Base-by-base conservation (phyloP, 2,113 vertebrate genomes). In the Heliornis fulica region DNA sequence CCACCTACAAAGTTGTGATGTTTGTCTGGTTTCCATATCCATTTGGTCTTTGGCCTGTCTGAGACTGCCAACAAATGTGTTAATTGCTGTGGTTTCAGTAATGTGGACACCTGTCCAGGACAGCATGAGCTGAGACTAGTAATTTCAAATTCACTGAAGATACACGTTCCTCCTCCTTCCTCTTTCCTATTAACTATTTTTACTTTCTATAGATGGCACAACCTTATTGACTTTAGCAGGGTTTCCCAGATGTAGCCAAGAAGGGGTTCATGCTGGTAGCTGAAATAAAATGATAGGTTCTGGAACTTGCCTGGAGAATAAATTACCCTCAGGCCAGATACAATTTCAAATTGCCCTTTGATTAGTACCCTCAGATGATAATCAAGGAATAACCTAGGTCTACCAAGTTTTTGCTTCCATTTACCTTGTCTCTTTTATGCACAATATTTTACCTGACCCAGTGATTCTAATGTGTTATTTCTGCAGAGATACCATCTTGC, bases 161-260 rank as follows among this genome's bases (percentile, higher is more conserved):
- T 63, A 7, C 32, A 81, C 41, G 19, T 77, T 94, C 50, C 5
- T 94, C 13, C 18, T 74, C 60, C 41, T 80, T 83, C 56, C n/a
- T 95, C 11, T n/a, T 89, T 91, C 31, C 32, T 70, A 41, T 89
- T 68, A 93, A 89, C n/a, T 69, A 32, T 65, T 77, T 95, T 95
- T 83, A 29, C 9, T 89, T 93, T 71, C 29, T 34, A 6, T 45
- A 26, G 10, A 29, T 25, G 66, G 7, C 68, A 34, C 11, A 61
- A 45, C 14, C 25, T 61, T 72, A 15, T 8, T 83, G n/a, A 86
- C 36, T 92, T 80, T 28, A 32, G 26, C 23, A 51, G 23, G 11
- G 2, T 66, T 97, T 87, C 54, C 76, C 1, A 3, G 29, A 31
- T 4, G 2, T 38, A 40, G 46, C 9, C 23, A 19, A 40, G 71